Evolutionary conservation across 2,113 vertebrate genomes (phyloP), one percentile per base, ranked within the genome.

Genomic region (Carassius gibelio): DNA sequence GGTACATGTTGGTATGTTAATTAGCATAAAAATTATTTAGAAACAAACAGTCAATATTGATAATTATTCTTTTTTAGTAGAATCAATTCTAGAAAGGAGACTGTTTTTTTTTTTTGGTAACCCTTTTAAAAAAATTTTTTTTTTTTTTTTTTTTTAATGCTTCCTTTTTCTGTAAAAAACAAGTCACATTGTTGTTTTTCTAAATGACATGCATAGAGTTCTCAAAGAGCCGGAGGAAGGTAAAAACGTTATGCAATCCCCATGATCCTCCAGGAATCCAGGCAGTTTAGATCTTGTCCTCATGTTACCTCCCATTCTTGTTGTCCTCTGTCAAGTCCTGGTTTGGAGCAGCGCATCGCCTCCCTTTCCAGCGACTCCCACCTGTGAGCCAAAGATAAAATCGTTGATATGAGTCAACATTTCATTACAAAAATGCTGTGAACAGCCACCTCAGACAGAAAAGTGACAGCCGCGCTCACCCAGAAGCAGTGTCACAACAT

Each of bases 361-460:
- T 64, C 77, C 75, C 50, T 69, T 69, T 8, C 26, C 26, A 55
- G 48, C 30, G 5, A 38, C 76, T 61, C 36, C 21, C 57, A 80
- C n/a, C 77, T 80, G 36, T 26, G 59, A n/a, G 23, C 13, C 77
- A 64, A 64, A 80, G 76, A 79, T 64, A 64, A 80, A 61, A 64
- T 62, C 21, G 8, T 9, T 64, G 77, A 62, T 48, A 23, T 19
- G 78, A 26, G 78, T 64, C 59, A 64, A 26, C 77, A 19, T 80
- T 66, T 80, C n/a, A 80, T 79, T 79, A 42, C 57, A 80, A 15
- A 80, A 64, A 80, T 48, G 38, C 36, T 2, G 21, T 26, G 59
- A 80, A n/a, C 38, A 64, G 7, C 30, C 30, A n/a, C 76, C 76
- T 78, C 52, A n/a, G 76, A 78, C 19, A 42, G 34, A 78, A 59